Conservation (phyloP, 64 coral and sea anemone genomes). For the Stichodactyla helianthus region DNA sequence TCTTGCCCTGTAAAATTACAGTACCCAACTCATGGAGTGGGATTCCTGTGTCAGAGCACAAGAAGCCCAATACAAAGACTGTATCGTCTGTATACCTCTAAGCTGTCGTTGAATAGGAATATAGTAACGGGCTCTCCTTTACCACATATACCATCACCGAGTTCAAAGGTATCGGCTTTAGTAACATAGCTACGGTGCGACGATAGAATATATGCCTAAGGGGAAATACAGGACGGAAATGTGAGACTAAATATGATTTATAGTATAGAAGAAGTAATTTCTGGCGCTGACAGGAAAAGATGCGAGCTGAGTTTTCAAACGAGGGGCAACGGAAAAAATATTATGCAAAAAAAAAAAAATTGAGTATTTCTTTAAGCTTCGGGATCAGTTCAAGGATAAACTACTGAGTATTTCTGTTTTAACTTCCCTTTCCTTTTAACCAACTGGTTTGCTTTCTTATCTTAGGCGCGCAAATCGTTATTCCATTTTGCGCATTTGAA, state of each 20-base stretch:
- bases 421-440: too few species aligned
- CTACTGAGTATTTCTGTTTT: too few species aligned
- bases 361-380: too few species aligned
- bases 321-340: too few species aligned
- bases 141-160: constrained; percentile 77
- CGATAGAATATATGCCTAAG: constrained; percentile 83
- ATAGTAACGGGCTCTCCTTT: constrained; percentile 92
- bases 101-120: constrained; percentile 94
- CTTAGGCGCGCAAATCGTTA: too few species aligned
- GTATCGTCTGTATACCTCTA: constrained; percentile 53
- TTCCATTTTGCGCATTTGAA: too few species aligned
- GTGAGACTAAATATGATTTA: not conserved
- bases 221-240: not conserved
- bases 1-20: not conserved
- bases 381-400: too few species aligned
- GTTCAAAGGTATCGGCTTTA: constrained; percentile 86
- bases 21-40: not conserved
- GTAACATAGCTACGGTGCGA: constrained; percentile 88
- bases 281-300: too few species aligned
- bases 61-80: not conserved
- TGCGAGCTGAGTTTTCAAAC: too few species aligned
- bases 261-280: too few species aligned
- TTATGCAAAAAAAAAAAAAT: too few species aligned
- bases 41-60: not conserved
- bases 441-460: too few species aligned